These are phyloP conservation scores for Scalopus aquaticus DNA, from an alignment of 2,113 vertebrate species.

Conservation along the genomic window DNA sequence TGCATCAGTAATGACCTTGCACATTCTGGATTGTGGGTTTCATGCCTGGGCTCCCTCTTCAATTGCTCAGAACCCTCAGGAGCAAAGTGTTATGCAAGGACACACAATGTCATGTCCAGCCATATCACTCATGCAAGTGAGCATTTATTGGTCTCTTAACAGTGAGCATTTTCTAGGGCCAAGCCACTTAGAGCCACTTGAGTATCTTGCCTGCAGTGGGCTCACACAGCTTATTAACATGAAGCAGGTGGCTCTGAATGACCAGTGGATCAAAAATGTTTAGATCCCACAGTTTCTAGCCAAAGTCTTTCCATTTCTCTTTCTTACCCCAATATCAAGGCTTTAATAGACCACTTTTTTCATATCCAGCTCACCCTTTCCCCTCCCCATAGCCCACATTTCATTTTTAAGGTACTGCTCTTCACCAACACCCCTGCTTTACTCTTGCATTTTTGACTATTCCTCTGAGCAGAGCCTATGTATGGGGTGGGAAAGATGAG, in stretches of 20 bases:
- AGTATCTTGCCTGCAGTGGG: neutral
- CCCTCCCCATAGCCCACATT: neutral
- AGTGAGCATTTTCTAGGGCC: neutral
- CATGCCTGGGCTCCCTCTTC: conserved; percentile 26
- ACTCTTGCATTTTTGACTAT: neutral
- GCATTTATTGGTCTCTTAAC: neutral
- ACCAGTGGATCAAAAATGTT: neutral
- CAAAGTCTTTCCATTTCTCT: neutral
- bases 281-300: neutral
- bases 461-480: neutral
- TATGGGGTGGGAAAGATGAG: neutral
- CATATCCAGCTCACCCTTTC: neutral
- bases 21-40: neutral
- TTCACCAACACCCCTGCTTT: neutral
- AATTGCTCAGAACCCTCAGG: conserved; percentile 28
- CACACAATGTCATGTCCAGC: neutral
- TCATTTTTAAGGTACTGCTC: neutral
- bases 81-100: conserved; percentile 28
- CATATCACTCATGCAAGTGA: neutral
- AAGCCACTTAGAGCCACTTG: neutral
- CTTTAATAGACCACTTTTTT: neutral
- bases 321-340: neutral
- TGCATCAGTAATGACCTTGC: neutral
- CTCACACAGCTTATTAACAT: neutral
- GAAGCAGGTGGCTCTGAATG: neutral